Evolutionary conservation across 2,888 invertebrate genomes (phyloP).

Genomic region (Sarcophaga rosellei): DNA sequence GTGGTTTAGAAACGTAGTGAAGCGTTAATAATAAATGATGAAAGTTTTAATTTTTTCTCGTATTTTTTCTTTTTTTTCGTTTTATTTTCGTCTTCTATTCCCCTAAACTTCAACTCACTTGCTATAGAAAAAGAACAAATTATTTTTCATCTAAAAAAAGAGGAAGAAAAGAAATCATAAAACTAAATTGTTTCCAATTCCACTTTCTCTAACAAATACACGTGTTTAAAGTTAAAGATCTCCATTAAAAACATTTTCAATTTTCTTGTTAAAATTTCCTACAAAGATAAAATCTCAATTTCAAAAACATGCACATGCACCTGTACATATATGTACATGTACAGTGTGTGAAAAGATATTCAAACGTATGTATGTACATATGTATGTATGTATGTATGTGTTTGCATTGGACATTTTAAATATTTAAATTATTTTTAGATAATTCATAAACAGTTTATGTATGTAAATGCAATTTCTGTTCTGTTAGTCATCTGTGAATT

Average conservation of each 20-base stretch:
- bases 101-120: slow-evolving; percentile 44
- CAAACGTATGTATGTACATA: too few species aligned
- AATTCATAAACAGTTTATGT: slow-evolving; percentile 47
- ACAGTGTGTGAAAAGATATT: too few species aligned
- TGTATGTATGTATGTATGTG: too few species aligned
- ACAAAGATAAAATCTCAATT: too few species aligned
- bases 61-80: slow-evolving; percentile 18
- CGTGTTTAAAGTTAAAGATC: slow-evolving; percentile 30
- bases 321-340: too few species aligned
- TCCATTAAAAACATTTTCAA: slow-evolving; percentile 19
- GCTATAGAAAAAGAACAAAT: slow-evolving; percentile 29
- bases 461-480: slow-evolving; percentile 41
- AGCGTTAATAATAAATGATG: slow-evolving; percentile 69
- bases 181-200: background rate
- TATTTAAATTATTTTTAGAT: slow-evolving; percentile 3
- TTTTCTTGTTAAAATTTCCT: background rate
- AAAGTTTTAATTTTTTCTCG: slow-evolving; percentile 65
- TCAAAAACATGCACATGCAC: too few species aligned
- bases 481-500: background rate
- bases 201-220: slow-evolving; percentile 20
- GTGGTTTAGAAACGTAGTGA: slow-evolving; percentile 68
- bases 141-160: background rate
- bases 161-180: slow-evolving; percentile 18
- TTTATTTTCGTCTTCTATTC: background rate
- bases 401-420: background rate